Evolutionary conservation across 2,113 vertebrate species (phyloP).

Genomic region (Cebus imitator): DNA sequence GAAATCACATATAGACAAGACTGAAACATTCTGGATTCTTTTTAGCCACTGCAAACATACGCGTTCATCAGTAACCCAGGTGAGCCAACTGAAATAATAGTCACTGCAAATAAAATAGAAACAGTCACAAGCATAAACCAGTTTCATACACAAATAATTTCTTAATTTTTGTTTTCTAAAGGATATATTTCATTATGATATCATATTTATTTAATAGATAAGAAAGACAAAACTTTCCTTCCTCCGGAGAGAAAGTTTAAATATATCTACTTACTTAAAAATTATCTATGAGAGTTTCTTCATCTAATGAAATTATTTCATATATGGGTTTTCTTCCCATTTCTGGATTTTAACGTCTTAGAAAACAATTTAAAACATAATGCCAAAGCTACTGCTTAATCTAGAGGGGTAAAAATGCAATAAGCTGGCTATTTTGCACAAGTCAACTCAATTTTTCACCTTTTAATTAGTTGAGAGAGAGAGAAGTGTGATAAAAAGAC

Average conservation of each 20-base stretch:
- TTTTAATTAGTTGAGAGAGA: background rate
- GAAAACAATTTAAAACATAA: conserved; percentile 15
- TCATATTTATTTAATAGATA: background rate
- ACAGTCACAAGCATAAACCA: conserved; percentile 43
- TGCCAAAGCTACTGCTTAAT: background rate
- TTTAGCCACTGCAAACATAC: conserved; percentile 94
- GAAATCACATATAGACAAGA: conserved; percentile 93
- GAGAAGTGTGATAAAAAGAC: background rate
- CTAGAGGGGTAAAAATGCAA: background rate
- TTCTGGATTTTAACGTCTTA: background rate
- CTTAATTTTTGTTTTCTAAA: background rate
- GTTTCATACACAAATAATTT: background rate
- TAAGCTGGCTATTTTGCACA: background rate
- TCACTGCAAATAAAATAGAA: conserved; percentile 87
- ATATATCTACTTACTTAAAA: background rate
- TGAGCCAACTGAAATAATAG: conserved; percentile 95
- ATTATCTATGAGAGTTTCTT: background rate
- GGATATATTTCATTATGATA: background rate
- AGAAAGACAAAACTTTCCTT: background rate
- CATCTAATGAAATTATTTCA: conserved; percentile 10
- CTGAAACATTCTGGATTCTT: conserved; percentile 92
- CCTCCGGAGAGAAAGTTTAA: background rate
- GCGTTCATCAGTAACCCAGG: conserved; percentile 92
- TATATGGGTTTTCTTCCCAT: background rate
- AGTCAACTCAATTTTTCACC: background rate